Percentiles rank a stretch among this genome's conserved stretches.
Evolutionary conservation across 2,888 invertebrate species (phyloP).

Genomic region (Philaethria dido): DNA sequence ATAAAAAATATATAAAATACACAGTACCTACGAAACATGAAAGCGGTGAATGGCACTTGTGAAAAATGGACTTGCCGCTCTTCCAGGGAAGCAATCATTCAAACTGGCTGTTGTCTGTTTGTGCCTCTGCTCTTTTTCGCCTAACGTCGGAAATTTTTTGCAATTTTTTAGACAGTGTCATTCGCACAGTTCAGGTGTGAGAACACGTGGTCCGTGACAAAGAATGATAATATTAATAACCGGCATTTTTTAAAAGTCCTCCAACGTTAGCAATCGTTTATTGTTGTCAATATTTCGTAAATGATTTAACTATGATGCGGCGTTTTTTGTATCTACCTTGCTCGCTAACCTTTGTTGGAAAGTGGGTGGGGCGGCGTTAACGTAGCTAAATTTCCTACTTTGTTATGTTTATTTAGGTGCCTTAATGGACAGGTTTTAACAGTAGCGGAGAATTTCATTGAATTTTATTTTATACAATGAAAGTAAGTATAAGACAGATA

Average conservation of each 20-base stretch:
- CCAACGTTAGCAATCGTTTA: constrained; percentile 64
- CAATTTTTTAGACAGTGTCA: constrained; percentile 78
- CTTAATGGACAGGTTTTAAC: constrained; percentile 74
- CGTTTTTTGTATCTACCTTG: constrained; percentile 71
- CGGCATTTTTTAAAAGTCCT: constrained; percentile 80
- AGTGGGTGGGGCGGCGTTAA: constrained; percentile 67
- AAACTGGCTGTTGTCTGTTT: constrained; percentile 83
- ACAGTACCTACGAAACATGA: constrained; percentile 74
- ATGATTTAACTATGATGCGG: constrained; percentile 80
- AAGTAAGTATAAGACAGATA: constrained; percentile 28
- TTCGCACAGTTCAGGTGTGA: constrained; percentile 79
- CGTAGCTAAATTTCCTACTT: constrained; percentile 65
- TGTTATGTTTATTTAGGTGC: constrained; percentile 78
- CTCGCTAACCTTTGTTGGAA: constrained; percentile 61
- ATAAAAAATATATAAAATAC: constrained; percentile 77
- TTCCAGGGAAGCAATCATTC: constrained; percentile 84
- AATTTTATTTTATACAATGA: constrained; percentile 35
- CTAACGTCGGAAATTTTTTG: constrained; percentile 69
- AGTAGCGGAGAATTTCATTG: constrained; percentile 52
- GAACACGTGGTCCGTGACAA: constrained; percentile 81
- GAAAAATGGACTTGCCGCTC: constrained; percentile 84
- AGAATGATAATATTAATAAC: constrained; percentile 83
- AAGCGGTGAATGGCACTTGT: constrained; percentile 84
- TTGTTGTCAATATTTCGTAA: constrained; percentile 84
- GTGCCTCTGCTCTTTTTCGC: constrained; percentile 81